A percentile compares a stretch with the other conserved stretches of the same genome.
Evolutionary conservation across 1,140 invertebrate genomes (phyloP).

Genomic region (Magallana ariakensis): DNA sequence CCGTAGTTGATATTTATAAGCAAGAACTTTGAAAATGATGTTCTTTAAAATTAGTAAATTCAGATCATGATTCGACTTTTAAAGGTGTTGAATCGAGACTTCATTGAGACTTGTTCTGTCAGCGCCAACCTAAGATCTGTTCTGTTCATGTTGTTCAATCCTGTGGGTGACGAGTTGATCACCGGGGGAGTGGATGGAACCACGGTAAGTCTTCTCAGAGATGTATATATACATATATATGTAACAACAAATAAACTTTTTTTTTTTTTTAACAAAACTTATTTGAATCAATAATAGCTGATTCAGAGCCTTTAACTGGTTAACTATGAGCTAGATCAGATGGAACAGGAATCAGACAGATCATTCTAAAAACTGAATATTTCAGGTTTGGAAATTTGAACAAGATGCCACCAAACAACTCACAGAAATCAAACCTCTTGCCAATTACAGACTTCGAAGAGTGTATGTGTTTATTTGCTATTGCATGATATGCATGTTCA

Average conservation of each 20-base stretch:
- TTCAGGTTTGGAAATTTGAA: conserved; percentile 76
- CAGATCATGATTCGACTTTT: not conserved
- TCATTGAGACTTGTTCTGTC: conserved; percentile 76
- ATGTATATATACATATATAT: not conserved
- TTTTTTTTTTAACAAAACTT: no score
- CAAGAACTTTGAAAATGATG: no score
- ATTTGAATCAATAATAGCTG: no score
- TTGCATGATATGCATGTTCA: not conserved
- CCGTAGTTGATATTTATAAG: no score
- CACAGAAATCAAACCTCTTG: conserved; percentile 73
- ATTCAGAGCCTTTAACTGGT: no score
- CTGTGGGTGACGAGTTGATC: conserved; percentile 78
- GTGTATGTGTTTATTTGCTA: conserved; percentile 69
- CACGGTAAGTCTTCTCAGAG: conserved; percentile 67
- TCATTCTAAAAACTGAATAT: no score
- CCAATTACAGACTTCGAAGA: conserved; percentile 75
- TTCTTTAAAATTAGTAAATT: no score
- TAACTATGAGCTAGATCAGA: no score
- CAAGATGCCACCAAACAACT: conserved; percentile 71
- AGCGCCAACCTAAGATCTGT: conserved; percentile 76
- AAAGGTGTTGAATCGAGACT: conserved; percentile 77
- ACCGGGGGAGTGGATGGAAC: conserved; percentile 78
- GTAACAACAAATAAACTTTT: no score
- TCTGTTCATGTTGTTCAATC: conserved; percentile 78
- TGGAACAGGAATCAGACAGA: no score